These are phyloP conservation scores for Bombus terrestris DNA, from an alignment of 1,140 invertebrate species.

Conservation along the genomic window DNA sequence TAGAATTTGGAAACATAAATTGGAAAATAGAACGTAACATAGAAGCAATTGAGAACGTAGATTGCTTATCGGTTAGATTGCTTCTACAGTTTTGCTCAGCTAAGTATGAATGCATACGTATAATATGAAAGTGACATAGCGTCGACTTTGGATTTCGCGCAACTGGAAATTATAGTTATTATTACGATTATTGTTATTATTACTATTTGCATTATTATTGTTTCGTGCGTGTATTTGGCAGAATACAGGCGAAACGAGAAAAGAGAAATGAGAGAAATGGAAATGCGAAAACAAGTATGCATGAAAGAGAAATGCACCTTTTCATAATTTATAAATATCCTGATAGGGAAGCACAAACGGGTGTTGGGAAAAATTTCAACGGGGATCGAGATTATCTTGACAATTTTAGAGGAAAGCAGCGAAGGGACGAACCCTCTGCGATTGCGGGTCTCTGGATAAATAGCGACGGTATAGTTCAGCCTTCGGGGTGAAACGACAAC, in stretches of 20 bases:
- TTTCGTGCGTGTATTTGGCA: no score
- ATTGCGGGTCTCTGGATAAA: slow-evolving; percentile 1
- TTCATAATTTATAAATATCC: slow-evolving; percentile 36
- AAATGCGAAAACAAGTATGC: slow-evolving; percentile 13
- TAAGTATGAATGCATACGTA: neutral
- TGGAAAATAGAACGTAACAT: neutral
- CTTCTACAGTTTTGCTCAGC: neutral
- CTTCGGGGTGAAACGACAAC: slow-evolving; percentile 8
- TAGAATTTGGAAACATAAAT: neutral
- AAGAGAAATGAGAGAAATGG: slow-evolving; percentile 2
- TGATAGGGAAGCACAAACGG: neutral
- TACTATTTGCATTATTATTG: neutral
- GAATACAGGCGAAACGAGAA: neutral
- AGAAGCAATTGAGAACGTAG: no score
- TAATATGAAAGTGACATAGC: no score
- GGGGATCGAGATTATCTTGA: slow-evolving; percentile 56
- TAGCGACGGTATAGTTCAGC: neutral
- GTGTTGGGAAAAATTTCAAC: slow-evolving; percentile 44
- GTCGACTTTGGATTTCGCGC: neutral
- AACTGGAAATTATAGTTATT: neutral
- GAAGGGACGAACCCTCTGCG: neutral
- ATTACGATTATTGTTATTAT: slow-evolving; percentile 26
- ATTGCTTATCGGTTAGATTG: no score
- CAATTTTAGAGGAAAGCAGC: slow-evolving; percentile 38
- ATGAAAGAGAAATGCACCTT: neutral